Base-by-base conservation (phyloP, 2,888 invertebrate genomes). In the Trissoscelio sp. region DNA sequence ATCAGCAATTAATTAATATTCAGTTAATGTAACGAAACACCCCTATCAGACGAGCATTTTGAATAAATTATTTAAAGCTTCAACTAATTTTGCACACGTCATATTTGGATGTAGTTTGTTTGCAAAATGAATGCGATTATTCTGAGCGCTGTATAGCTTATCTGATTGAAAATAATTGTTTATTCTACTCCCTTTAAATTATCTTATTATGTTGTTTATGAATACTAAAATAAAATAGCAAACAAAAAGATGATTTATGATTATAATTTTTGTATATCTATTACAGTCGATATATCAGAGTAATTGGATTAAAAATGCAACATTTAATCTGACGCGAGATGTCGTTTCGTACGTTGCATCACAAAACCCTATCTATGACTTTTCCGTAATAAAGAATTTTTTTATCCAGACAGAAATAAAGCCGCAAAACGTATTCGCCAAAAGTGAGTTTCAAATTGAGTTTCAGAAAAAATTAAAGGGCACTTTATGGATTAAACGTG, bases 371-470 rank as follows among this genome's bases (percentile, higher is more conserved):
- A 16, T 4, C 16, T 7, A 7, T 7, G 14, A 12, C 16, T 16
- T 4, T 16, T 5, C 16, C 7, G 6, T 16, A 44, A 44, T 14
- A n/a, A n/a, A n/a, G 42, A 12, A 44, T 12, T 44, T 44, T 44
- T 44, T 14, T 14, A 44, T 44, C 7, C 12, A 44, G 42, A 20
- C 18, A 12, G 12, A 51, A n/a, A 24, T 18, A 12, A 51, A 51
- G 12, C 51, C 51, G 24, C 51, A 51, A 28, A 51, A 11, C 12
- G 1, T 24, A 18, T 24, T 9, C 24, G 24, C 24, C 24, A 14
- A n/a, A 24, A 51, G 12, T 24, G 6, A 51, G 51, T 51, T 51
- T 31, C 31, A 53, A 53, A 53, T 53, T 53, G 53, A 53, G 6
- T 53, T 53, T 14, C 31, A 16, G 31, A 53, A 14, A 9, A 53